Evolutionary conservation across 2,113 vertebrate genomes (phyloP).

Genomic region (Pavo muticus): DNA sequence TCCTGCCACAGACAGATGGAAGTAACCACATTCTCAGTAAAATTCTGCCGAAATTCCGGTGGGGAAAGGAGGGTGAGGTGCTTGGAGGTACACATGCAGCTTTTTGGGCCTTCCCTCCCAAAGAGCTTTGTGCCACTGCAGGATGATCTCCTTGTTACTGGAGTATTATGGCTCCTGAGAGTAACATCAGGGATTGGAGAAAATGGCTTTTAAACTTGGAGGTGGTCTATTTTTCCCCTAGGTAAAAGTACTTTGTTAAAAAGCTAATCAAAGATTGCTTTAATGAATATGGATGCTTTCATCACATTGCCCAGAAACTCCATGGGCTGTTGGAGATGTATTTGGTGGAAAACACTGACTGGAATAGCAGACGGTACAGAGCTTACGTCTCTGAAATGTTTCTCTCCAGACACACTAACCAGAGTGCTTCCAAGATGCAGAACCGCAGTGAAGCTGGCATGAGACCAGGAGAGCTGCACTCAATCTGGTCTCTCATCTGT

Average conservation of each 20-base stretch:
- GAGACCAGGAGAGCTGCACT: not conserved
- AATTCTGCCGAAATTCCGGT: not conserved
- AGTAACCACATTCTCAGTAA: not conserved
- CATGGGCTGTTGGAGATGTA: not conserved
- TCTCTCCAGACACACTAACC: not conserved
- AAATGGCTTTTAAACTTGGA: not conserved
- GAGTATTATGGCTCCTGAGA: not conserved
- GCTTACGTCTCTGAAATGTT: not conserved
- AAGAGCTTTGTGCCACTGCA: not conserved
- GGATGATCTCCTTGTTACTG: not conserved
- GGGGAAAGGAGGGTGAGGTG: not conserved
- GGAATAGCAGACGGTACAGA: not conserved
- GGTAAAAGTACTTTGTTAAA: not conserved
- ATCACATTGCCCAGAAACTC: not conserved
- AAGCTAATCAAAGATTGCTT: not conserved
- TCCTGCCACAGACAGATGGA: not conserved
- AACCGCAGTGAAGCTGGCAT: not conserved
- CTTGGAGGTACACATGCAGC: not conserved
- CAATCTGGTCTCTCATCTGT: not conserved
- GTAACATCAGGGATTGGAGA: not conserved
- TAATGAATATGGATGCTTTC: not conserved
- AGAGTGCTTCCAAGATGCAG: not conserved
- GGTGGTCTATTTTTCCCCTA: not conserved
- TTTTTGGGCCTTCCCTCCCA: not conserved
- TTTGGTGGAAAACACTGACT: not conserved